phyloP scores from a whole-genome alignment of 2,797 vertebrate species.

The Fistularia tabacaria region DNA sequence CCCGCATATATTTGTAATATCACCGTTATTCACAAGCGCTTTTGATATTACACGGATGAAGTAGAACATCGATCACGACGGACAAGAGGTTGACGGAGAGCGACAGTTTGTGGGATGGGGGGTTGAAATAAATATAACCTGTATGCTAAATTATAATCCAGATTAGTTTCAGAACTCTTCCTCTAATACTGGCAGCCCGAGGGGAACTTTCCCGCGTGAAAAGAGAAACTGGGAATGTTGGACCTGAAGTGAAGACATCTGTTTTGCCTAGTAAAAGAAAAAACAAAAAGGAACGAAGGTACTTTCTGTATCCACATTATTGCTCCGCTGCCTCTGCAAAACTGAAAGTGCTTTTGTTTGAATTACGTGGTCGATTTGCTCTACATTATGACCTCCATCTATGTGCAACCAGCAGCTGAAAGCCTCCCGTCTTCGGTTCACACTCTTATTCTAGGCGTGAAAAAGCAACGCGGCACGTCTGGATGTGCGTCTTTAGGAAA shows the following conservation, averaged over 20 bases:
- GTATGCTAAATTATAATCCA: constrained; percentile 71
- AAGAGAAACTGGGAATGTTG: constrained; percentile 73
- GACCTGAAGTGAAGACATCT: constrained; percentile 68
- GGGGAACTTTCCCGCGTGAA: constrained; percentile 75
- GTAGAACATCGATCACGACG: constrained; percentile 3
- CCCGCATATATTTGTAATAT: not conserved
- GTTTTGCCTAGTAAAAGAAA: constrained; percentile 61
- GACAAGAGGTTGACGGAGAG: not conserved
- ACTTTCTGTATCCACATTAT: constrained; percentile 29
- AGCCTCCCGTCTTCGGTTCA: not conserved
- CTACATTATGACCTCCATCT: not conserved
- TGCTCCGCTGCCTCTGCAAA: constrained; percentile 16
- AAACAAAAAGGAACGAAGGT: constrained; percentile 17
- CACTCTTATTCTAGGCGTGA: constrained; percentile 2
- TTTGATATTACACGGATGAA: not conserved
- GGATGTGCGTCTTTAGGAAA: constrained; percentile 30
- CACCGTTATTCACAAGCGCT: not conserved
- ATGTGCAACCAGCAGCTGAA: not conserved
- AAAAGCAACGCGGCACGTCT: constrained; percentile 13
- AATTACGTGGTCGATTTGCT: not conserved
- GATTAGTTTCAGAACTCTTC: constrained; percentile 52
- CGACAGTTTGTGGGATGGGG: constrained; percentile 33
- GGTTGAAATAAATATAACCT: constrained; percentile 57
- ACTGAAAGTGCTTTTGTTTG: not conserved
- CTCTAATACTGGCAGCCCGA: constrained; percentile 60